Percentiles rank a stretch among this genome's conserved stretches.
Conservation (phyloP, 37 sponge, comb jelly and placozoan genomes). For the Beroe forskalii region DNA sequence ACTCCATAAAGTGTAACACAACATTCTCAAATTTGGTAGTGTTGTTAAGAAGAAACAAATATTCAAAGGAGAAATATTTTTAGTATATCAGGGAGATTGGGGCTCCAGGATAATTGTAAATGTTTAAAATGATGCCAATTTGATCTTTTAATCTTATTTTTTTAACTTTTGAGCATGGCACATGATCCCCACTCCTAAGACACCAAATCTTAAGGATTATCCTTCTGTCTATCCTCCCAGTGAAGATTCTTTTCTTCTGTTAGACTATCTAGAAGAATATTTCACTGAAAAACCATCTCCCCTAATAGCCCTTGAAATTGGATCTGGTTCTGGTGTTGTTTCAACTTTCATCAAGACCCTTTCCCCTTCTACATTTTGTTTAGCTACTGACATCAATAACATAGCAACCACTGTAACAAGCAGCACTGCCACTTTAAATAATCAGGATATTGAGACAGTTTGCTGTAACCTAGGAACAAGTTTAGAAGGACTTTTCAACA, state of each 20-base stretch:
- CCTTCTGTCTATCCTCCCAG: slow-evolving; percentile 83
- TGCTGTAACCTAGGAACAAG: slow-evolving; percentile 23
- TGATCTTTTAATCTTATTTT: too few relatives aligned
- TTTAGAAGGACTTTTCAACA: slow-evolving; percentile 65
- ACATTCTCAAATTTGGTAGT: too few relatives aligned
- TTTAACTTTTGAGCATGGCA: slow-evolving; percentile 6
- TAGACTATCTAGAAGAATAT: slow-evolving; percentile 87
- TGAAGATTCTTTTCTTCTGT: slow-evolving; percentile 90
- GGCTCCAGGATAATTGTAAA: too few relatives aligned
- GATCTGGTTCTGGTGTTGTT: slow-evolving; percentile 47
- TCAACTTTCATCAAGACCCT: slow-evolving; percentile 4
- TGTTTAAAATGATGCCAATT: too few relatives aligned
- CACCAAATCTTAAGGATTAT: slow-evolving; percentile 70
- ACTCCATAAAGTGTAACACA: too few relatives aligned
- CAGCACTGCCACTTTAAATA: not conserved
- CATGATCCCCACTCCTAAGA: slow-evolving; percentile 74
- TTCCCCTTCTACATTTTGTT: not conserved
- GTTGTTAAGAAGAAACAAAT: too few relatives aligned
- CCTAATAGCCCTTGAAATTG: slow-evolving; percentile 52
- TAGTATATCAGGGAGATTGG: too few relatives aligned
- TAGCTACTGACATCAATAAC: slow-evolving; percentile 49
- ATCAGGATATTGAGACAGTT: not conserved
- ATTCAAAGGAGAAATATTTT: too few relatives aligned
- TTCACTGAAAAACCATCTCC: not conserved
- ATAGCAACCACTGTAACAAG: not conserved